phyloP scores from a whole-genome alignment of 2,888 invertebrate species.

The Xylophagus ater region DNA sequence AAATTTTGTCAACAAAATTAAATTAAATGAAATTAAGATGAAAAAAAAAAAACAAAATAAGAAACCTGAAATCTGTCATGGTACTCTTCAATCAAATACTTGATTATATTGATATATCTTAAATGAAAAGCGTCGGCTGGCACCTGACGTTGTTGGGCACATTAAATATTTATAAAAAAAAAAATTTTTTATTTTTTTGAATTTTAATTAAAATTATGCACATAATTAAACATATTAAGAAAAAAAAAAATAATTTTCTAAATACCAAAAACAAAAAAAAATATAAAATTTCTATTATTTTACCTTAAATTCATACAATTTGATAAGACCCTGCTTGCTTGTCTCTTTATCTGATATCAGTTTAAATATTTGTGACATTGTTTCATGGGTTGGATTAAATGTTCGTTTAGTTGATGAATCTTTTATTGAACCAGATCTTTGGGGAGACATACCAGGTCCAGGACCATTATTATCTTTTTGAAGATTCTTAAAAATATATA shows the following conservation, averaged over 20 bases:
- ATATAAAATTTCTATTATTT: neutral
- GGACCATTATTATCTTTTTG: constrained; percentile 39
- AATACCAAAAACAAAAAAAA: neutral
- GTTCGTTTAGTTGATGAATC: constrained; percentile 28
- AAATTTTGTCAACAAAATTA: constrained; percentile 1
- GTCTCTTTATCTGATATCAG: constrained; percentile 84
- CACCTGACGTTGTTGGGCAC: constrained; percentile 11
- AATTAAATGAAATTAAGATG: too few species aligned
- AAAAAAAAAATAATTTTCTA: neutral
- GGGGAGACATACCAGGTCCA: constrained; percentile 34
- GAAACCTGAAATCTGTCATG: constrained; percentile 12
- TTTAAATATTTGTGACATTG: constrained; percentile 78
- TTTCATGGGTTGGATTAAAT: constrained; percentile 59
- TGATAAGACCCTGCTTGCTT: constrained; percentile 61
- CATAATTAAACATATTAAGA: neutral
- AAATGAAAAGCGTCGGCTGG: constrained; percentile 13
- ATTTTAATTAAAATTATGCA: neutral
- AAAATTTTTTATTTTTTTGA: too few species aligned
- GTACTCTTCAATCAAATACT: constrained; percentile 15
- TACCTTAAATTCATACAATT: constrained; percentile 39
- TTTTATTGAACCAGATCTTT: constrained; percentile 30
- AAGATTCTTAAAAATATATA: constrained; percentile 41
- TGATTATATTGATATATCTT: constrained; percentile 16
- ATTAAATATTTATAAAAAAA: constrained; percentile 9
- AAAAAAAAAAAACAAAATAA: constrained; percentile 7